Evolutionary conservation across 2,797 vertebrate genomes (phyloP), one percentile per base, ranked within the genome.

Genomic region (Sorex maritimensis): DNA sequence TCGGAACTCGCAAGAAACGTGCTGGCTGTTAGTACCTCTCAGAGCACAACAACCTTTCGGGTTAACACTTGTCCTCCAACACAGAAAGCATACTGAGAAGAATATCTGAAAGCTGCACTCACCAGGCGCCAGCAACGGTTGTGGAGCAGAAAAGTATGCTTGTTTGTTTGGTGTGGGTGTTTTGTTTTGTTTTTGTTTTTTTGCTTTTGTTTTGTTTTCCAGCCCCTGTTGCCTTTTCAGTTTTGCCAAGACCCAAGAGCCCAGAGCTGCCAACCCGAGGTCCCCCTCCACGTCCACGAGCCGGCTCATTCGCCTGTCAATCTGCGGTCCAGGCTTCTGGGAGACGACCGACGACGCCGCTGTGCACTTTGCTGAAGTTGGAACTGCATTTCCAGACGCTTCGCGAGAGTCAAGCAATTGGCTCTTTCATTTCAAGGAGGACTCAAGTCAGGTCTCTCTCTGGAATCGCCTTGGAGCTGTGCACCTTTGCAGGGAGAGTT

Each of bases 321-420:
- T 97, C 98, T 98, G 97, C 98, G 98, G 98, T 97, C 98, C 98
- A 98, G 97, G 98, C 98, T 98, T 98, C 98, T 98, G 98, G 19
- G 15, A 52, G 52, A 34, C 34, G 34, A 34, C 34, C 34, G 96
- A 91, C 96, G 95, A 97, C 96, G 99, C 98, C 98, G 99, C 98
- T 98, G 98, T 99, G 98, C 98, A 98, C 98, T 98, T 98, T 97
- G 97, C 97, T 98, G 97, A 97, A 98, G 96, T 97, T 97, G 95
- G 97, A 96, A 96, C 96, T 97, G 74, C 5, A 96, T 97, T 97
- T 97, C 97, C 98, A 97, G 92, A 96, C 81, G 97, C 93, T 96
- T 95, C 95, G 96, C 96, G 94, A 92, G 80, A 97, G 95, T 86
- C 5, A 97, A 96, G 94, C 83, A 96, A 89, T 91, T 81, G 80